Percentiles rank a stretch among this genome's conserved stretches.
phyloP scores from a whole-genome alignment of 2,888 invertebrate genomes.

The Synergus laeviventris region DNA sequence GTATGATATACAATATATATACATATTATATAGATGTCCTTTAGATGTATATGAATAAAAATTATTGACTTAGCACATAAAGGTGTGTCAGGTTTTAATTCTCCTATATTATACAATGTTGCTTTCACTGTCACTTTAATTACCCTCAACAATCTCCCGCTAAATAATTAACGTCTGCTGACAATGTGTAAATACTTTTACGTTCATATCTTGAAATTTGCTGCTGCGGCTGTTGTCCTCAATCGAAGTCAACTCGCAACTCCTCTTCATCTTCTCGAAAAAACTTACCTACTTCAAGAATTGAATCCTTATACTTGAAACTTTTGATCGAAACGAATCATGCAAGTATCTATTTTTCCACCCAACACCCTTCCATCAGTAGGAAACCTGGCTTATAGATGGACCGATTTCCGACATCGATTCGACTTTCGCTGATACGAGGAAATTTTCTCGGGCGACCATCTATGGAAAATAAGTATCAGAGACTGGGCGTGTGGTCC shows the following conservation, averaged over 20 bases:
- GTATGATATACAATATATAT: no score
- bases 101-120: neutral
- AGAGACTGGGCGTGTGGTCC: slow-evolving; percentile 60
- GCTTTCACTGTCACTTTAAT: slow-evolving; percentile 31
- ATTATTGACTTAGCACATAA: neutral
- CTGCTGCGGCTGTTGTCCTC: neutral
- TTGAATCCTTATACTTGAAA: neutral
- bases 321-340: neutral
- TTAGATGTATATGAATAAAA: no score
- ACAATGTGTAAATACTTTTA: neutral
- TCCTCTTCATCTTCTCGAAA: neutral
- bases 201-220: neutral
- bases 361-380: neutral
- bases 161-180: slow-evolving; percentile 18
- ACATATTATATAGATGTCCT: no score
- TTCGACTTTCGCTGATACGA: slow-evolving; percentile 66
- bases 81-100: slow-evolving; percentile 1
- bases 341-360: neutral
- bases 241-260: neutral
- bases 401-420: slow-evolving; percentile 53
- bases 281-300: neutral
- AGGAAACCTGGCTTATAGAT: neutral
- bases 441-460: slow-evolving; percentile 65
- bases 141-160: neutral
- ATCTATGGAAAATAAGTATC: slow-evolving; percentile 58